phyloP scores from a whole-genome alignment of 2,888 invertebrate species.

The Lasioglossum vierecki region DNA sequence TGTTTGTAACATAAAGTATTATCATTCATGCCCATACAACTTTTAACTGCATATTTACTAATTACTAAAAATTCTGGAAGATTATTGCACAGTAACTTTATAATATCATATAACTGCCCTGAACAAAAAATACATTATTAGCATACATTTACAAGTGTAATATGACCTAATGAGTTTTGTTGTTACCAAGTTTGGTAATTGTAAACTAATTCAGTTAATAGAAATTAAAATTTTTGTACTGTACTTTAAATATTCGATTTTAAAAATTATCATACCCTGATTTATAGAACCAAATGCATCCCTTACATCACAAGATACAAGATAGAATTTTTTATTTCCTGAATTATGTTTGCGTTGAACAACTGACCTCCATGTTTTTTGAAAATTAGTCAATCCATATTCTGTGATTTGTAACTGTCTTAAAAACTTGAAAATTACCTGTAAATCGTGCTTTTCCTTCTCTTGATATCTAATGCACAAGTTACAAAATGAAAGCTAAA shows the following conservation, averaged over 20 bases:
- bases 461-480: neutral
- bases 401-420: conserved; percentile 34
- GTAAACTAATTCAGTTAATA: neutral
- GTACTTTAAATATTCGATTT: neutral
- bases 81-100: conserved; percentile 22
- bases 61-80: conserved; percentile 36
- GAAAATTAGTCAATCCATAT: conserved; percentile 29
- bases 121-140: neutral
- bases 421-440: conserved; percentile 24
- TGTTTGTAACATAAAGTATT: conserved; percentile 4
- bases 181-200: neutral
- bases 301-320: conserved; percentile 43
- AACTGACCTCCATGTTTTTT: conserved; percentile 32
- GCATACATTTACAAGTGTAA: neutral
- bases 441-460: neutral
- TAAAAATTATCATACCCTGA: conserved; percentile 30
- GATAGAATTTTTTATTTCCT: neutral
- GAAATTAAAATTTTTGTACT: neutral
- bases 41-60: conserved; percentile 17
- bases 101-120: conserved; percentile 37
- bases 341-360: neutral
- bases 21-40: neutral
- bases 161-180: neutral
- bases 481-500: neutral
- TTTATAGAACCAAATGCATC: conserved; percentile 55